These are phyloP conservation scores for Mactra quadrangularis DNA, from an alignment of 1,140 invertebrate species.

Conservation along the genomic window DNA sequence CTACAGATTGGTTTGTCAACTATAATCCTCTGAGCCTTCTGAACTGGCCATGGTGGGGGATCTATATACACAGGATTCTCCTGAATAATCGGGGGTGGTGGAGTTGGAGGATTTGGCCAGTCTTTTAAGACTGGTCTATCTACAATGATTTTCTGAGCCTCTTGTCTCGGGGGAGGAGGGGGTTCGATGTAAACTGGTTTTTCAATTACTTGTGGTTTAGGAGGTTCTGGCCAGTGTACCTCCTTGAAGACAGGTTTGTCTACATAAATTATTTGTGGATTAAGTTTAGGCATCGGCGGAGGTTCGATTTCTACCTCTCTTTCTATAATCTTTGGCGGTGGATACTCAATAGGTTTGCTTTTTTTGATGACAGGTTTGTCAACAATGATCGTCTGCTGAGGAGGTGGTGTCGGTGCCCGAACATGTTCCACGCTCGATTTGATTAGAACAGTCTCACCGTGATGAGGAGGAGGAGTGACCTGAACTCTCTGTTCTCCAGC, in stretches of 20 bases:
- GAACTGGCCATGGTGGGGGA: conserved; percentile 30
- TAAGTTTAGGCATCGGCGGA: conserved; percentile 14
- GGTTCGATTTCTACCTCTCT: conserved; percentile 22
- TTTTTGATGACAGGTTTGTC: conserved; percentile 39
- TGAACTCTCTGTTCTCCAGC: conserved; percentile 13
- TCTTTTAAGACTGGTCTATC: conserved; percentile 38
- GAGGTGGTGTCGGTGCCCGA: conserved; percentile 17
- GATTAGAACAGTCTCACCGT: conserved; percentile 22
- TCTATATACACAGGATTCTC: conserved; percentile 22
- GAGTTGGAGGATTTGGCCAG: conserved; percentile 17
- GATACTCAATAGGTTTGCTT: neutral
- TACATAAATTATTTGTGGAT: conserved; percentile 41
- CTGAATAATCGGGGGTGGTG: conserved; percentile 34
- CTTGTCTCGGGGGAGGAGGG: conserved; percentile 36
- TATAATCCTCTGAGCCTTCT: conserved; percentile 34
- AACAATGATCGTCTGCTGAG: conserved; percentile 42
- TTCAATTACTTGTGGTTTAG: conserved; percentile 37
- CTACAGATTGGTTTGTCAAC: conserved; percentile 29
- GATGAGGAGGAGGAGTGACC: conserved; percentile 3
- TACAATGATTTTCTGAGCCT: conserved; percentile 35
- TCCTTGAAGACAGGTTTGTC: conserved; percentile 51
- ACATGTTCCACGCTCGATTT: conserved; percentile 14
- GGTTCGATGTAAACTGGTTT: conserved; percentile 11
- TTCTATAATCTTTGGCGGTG: conserved; percentile 34
- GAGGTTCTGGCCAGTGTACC: conserved; percentile 44